Percentiles rank a stretch among this genome's conserved stretches.
phyloP scores from a whole-genome alignment of 1,140 invertebrate species.

The Melipona quadrifasciata region DNA sequence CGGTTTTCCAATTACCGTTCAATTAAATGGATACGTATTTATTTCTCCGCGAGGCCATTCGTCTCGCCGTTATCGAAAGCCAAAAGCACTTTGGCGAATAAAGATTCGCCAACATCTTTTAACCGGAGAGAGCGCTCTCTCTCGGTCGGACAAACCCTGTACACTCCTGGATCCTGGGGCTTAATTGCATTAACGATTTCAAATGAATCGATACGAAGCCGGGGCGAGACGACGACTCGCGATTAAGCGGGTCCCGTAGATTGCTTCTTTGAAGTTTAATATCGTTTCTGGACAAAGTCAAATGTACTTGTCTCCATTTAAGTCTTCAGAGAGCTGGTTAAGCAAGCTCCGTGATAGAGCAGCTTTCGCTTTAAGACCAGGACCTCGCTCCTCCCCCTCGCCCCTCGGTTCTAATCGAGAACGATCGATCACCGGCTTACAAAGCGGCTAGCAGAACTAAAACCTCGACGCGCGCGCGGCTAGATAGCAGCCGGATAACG shows the following conservation, averaged over 20 bases:
- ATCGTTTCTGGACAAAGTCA: slow-evolving; percentile 22
- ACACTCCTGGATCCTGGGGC: neutral
- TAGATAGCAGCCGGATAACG: slow-evolving; percentile 27
- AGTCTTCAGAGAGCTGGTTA: slow-evolving; percentile 18
- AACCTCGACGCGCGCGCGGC: slow-evolving; percentile 4
- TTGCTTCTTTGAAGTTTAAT: slow-evolving; percentile 23
- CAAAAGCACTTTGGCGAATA: neutral
- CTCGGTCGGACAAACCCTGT: neutral
- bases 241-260: neutral
- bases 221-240: neutral
- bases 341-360: slow-evolving; percentile 23
- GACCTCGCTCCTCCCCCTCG: no score
- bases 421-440: slow-evolving; percentile 35
- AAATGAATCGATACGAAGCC: neutral
- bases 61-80: neutral
- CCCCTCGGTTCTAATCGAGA: slow-evolving; percentile 15
- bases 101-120: neutral
- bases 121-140: neutral
- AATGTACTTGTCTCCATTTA: slow-evolving; percentile 34
- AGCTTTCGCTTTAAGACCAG: slow-evolving; percentile 17
- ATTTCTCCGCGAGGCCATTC: neutral
- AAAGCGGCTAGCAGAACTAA: slow-evolving; percentile 28
- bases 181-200: slow-evolving; percentile 32
- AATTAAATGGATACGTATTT: neutral
- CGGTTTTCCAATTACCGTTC: no score